Percentiles rank a stretch among this genome's conserved stretches.
phyloP scores from a whole-genome alignment of 2,888 invertebrate genomes.

The Reticulitermes lucifugus region DNA sequence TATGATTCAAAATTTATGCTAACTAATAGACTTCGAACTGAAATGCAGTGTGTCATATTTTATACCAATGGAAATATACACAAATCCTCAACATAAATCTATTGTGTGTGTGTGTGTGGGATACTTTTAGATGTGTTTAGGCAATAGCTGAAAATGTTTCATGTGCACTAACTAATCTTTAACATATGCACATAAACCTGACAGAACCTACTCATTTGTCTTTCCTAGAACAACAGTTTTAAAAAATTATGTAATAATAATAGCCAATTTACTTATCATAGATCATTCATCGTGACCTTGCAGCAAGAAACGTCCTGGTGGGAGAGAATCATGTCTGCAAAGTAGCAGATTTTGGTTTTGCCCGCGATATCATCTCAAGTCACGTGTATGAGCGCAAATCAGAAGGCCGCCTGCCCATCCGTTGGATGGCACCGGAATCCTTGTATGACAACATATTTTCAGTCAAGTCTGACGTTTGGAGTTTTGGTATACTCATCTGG shows the following conservation, averaged over 20 bases:
- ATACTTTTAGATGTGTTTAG: too few species aligned
- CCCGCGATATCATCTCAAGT: constrained; percentile 88
- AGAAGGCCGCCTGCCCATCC: constrained; percentile 79
- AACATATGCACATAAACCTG: too few species aligned
- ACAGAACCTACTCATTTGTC: too few species aligned
- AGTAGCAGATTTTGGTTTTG: constrained; percentile 95
- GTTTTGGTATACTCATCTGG: constrained; percentile 95
- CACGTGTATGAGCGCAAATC: constrained; percentile 90
- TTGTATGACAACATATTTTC: constrained; percentile 95
- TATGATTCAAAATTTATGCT: too few species aligned
- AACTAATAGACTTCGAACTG: too few species aligned
- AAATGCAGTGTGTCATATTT: too few species aligned
- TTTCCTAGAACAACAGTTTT: neutral
- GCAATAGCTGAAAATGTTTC: too few species aligned
- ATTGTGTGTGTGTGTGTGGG: too few species aligned
- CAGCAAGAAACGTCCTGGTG: constrained; percentile 89
- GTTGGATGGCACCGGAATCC: constrained; percentile 98
- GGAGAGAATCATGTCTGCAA: constrained; percentile 90
- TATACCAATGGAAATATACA: too few species aligned
- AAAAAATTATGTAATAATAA: neutral
- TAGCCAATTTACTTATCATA: constrained; percentile 56
- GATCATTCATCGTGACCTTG: constrained; percentile 89
- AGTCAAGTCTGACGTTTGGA: constrained; percentile 95
- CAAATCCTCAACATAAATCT: too few species aligned
- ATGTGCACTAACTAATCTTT: too few species aligned